These are phyloP conservation scores for Lethocerus indicus DNA, from an alignment of 1,140 invertebrate genomes.

Conservation along the genomic window DNA sequence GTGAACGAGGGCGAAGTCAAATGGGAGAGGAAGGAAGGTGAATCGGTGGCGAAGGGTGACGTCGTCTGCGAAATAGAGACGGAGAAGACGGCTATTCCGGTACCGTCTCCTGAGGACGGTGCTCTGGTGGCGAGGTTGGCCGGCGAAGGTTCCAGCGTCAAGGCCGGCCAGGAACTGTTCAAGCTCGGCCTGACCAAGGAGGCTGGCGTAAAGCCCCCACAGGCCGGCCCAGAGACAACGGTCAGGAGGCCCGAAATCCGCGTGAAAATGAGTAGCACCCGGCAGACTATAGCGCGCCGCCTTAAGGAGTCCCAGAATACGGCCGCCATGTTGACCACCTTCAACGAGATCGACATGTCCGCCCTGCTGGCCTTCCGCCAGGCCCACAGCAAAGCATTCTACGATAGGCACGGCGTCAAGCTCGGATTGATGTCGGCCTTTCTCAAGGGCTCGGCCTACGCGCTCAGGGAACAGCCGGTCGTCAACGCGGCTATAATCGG, in stretches of 20 bases:
- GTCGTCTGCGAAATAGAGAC: slow-evolving; percentile 97
- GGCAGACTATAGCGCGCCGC: slow-evolving; percentile 80
- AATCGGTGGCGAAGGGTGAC: slow-evolving; percentile 82
- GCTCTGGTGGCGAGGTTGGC: slow-evolving; percentile 73
- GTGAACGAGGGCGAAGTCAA: slow-evolving; percentile 3
- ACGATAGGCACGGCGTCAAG: slow-evolving; percentile 88
- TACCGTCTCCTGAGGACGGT: slow-evolving; percentile 70
- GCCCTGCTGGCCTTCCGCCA: slow-evolving; percentile 90
- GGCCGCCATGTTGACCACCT: slow-evolving; percentile 97
- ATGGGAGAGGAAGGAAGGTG: slow-evolving; percentile 41
- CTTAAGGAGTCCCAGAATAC: slow-evolving; percentile 97
- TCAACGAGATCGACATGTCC: slow-evolving; percentile 99
- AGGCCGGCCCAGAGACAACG: slow-evolving; percentile 45
- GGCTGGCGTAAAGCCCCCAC: slow-evolving; percentile 22
- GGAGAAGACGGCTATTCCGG: slow-evolving; percentile 90
- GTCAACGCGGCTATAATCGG: slow-evolving; percentile 97
- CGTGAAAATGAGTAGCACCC: slow-evolving; percentile 98
- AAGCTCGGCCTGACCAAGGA: slow-evolving; percentile 42
- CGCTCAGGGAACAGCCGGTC: slow-evolving; percentile 83
- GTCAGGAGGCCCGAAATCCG: slow-evolving; percentile 79
- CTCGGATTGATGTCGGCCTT: slow-evolving; percentile 98
- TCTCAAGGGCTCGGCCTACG: slow-evolving; percentile 84
- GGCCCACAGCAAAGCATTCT: slow-evolving; percentile 66
- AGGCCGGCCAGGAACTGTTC: slow-evolving; percentile 67
- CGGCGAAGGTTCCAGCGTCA: slow-evolving; percentile 77